Evolutionary conservation across 2,888 invertebrate genomes (phyloP), one percentile per base, ranked within the genome.

Genomic region (Encarsia formosa): DNA sequence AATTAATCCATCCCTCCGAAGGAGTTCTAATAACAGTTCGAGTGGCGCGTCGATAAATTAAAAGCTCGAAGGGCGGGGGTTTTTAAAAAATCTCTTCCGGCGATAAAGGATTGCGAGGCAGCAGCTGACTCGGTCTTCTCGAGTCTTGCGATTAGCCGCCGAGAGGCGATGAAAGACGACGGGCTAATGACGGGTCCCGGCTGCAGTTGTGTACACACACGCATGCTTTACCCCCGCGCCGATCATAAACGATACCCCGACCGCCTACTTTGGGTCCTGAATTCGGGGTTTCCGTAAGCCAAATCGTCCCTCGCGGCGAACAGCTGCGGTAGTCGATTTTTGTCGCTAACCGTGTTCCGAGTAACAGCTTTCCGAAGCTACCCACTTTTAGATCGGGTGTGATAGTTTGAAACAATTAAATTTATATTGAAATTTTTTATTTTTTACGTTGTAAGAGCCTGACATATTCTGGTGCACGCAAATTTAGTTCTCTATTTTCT

Each of bases 171-270:
- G 67, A 71, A 70, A 68, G 69, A 66, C 64, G 70, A 70, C 67
- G 67, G 64, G 69, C 67, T 72, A 72, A 72, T 71, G 66, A 70
- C 61, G 64, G 68, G 65, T 67, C 62, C 65, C 60, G 59, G 60
- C 60, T 66, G 65, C n/a, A n/a, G n/a, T n/a, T n/a, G n/a, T 70
- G 71, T 67, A 68, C 70, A 65, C 65, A 65, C 65, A 61, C 64
- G 64, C 63, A 63, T 63, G 35, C 35, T 46, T 22, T 4, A n/a
- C n/a, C n/a, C n/a, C 37, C 41, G 35, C 40, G 29, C n/a, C 40
- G 35, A 13, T 38, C 5, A 19, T 13, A 39, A 26, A 48, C 29
- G 44, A 39, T 42, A 43, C 34, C 16, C 41, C 44, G 43, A 18
- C 50, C 56, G 57, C 49, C 56, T 63, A 61, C 59, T 59, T 50